Evolutionary conservation across 2,113 vertebrate species (phyloP), one percentile per base, ranked within the genome.

Genomic region (Laticauda colubrina): DNA sequence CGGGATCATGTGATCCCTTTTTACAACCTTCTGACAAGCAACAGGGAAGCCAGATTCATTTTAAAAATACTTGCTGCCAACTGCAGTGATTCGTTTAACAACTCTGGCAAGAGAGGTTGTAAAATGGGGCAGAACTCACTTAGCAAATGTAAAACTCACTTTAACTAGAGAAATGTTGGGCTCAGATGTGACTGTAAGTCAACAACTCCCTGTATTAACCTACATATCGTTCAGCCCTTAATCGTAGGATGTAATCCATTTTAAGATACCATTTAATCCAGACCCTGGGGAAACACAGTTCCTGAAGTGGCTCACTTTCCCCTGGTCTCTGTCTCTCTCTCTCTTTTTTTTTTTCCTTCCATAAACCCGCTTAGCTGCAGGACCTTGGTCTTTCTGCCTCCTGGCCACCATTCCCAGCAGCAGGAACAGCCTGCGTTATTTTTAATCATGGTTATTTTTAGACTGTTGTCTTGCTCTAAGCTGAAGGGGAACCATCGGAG

Each of bases 361-460:
- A 56, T 75, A 6, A 5, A 54, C 53, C 2, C 0, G 45, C 88
- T 54, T 9, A 9, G 96, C 96, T 93, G 95, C 3, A 0, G 75
- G 64, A 94, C 93, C 56, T 81, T 2, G 1, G 85, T 21, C 20
- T 59, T 48, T 48, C 91, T 95, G 95, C 91, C 93, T 95, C 94
- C 95, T n/a, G 43, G 90, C 94, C 95, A 87, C 89, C 56, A 90
- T 91, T 48, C 87, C 91, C 9, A 96, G 26, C 91, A 15, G 64
- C 9, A 96, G 26, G 90, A 11, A 61, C 92, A 55, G 93, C 24
- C 64, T 89, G 45, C 53, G 97, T 97, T 99, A 98, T 98, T 98
- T 99, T 98, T 99, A 98, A 97, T 98, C 94, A 89, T 34, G 88
- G 96, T 94, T 98, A 97, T 98, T 98, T 97, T 96, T 97, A 96